phyloP scores from a whole-genome alignment of 2,888 invertebrate genomes.

The Helobdella robusta region DNA sequence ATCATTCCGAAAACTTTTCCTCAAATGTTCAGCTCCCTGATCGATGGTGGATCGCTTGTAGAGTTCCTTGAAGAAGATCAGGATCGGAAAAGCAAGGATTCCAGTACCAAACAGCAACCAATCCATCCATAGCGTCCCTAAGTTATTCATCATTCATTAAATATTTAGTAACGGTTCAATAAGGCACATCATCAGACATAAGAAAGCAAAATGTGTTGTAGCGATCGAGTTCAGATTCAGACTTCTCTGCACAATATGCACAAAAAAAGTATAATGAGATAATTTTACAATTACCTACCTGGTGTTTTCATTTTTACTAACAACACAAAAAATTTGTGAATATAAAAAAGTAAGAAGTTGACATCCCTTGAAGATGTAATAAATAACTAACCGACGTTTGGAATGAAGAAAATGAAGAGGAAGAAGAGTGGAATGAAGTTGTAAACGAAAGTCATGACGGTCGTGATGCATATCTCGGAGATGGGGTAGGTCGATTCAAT shows the following conservation, averaged over 20 bases:
- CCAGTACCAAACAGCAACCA: conserved; percentile 32
- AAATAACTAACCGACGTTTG: conserved; percentile 33
- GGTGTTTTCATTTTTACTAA: too few relatives aligned
- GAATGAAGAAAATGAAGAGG: conserved; percentile 32
- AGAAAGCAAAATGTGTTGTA: background rate
- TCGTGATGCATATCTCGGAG: conserved; percentile 31
- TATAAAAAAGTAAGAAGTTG: background rate
- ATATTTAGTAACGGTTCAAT: too few relatives aligned
- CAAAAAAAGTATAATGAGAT: too few relatives aligned
- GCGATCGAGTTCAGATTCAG: too few relatives aligned
- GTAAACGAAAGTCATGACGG: conserved; percentile 32
- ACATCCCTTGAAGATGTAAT: background rate
- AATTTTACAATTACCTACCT: too few relatives aligned
- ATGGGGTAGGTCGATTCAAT: conserved; percentile 35
- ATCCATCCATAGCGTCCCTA: conserved; percentile 34
- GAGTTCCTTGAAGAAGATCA: conserved; percentile 37
- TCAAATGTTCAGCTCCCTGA: conserved; percentile 18
- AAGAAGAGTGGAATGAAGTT: conserved; percentile 34
- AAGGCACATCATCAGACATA: background rate
- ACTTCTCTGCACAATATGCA: background rate
- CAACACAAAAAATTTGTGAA: too few relatives aligned
- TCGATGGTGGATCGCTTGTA: conserved; percentile 41
- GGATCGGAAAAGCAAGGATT: conserved; percentile 38
- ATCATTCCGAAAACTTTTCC: too few relatives aligned
- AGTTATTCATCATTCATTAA: too few relatives aligned